Evolutionary conservation across 2,888 invertebrate genomes (phyloP).

Genomic region (Alentia gelatinosa): DNA sequence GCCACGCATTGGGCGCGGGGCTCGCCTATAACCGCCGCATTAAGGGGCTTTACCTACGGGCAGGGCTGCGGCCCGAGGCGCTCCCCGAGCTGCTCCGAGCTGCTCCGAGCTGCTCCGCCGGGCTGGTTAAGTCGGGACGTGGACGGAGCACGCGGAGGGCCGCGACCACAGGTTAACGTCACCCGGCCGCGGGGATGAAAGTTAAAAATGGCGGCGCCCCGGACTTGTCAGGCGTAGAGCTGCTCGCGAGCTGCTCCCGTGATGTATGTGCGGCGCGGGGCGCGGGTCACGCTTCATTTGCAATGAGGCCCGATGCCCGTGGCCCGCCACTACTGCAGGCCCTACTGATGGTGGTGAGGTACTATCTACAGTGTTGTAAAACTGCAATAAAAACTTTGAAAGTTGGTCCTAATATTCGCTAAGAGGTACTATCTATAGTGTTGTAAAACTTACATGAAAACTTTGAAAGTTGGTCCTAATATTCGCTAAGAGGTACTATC

Average conservation of each 20-base stretch:
- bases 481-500: too few species aligned
- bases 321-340: too few species aligned
- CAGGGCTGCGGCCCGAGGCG: background rate
- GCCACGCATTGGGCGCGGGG: background rate
- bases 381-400: too few species aligned
- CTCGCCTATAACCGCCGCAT: background rate
- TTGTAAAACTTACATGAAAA: too few species aligned
- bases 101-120: background rate
- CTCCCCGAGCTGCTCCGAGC: background rate
- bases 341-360: too few species aligned
- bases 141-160: background rate
- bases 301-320: background rate
- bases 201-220: conserved; percentile 38
- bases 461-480: too few species aligned
- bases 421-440: too few species aligned
- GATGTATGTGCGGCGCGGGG: conserved; percentile 8
- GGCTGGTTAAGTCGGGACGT: background rate
- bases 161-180: background rate
- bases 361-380: too few species aligned
- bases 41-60: background rate
- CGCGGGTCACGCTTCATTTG: background rate
- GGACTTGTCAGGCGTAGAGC: background rate
- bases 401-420: too few species aligned
- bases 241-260: background rate
- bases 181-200: background rate